Evolutionary conservation across 2,888 invertebrate genomes (phyloP).

Genomic region (Cenopis cana): DNA sequence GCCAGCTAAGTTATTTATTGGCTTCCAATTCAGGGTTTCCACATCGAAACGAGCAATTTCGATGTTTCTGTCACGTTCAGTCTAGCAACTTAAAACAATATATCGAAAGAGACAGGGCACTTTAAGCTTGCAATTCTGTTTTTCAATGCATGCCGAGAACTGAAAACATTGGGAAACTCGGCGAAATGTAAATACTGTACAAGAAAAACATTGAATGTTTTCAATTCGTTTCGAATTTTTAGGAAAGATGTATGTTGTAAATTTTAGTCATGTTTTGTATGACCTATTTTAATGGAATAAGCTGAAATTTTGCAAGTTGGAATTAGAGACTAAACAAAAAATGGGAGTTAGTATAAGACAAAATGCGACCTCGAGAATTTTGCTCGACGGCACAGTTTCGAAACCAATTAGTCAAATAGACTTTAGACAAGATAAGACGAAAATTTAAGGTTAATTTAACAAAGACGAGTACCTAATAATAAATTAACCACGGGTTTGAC

Average conservation of each 20-base stretch:
- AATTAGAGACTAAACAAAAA: conserved; percentile 7
- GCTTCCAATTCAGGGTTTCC: conserved; percentile 9
- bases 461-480: conserved; percentile 23
- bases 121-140: conserved; percentile 11
- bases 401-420: conserved; percentile 38
- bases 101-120: conserved; percentile 7
- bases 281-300: neutral
- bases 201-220: conserved; percentile 10
- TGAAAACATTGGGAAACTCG: conserved; percentile 13
- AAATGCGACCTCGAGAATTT: conserved; percentile 18
- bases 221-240: conserved; percentile 3
- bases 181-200: conserved; percentile 17
- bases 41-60: neutral
- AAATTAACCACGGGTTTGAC: conserved; percentile 25
- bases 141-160: neutral
- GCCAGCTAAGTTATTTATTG: conserved; percentile 40
- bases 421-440: conserved; percentile 18
- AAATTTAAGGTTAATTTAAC: conserved; percentile 25
- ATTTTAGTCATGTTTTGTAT: neutral
- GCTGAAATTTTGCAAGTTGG: neutral
- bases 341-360: conserved; percentile 14
- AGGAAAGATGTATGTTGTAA: neutral
- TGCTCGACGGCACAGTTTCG: conserved; percentile 29
- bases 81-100: neutral
- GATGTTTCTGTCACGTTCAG: conserved; percentile 21